Evolutionary conservation across 2,113 vertebrate genomes (phyloP).

Genomic region (Chauna torquata): DNA sequence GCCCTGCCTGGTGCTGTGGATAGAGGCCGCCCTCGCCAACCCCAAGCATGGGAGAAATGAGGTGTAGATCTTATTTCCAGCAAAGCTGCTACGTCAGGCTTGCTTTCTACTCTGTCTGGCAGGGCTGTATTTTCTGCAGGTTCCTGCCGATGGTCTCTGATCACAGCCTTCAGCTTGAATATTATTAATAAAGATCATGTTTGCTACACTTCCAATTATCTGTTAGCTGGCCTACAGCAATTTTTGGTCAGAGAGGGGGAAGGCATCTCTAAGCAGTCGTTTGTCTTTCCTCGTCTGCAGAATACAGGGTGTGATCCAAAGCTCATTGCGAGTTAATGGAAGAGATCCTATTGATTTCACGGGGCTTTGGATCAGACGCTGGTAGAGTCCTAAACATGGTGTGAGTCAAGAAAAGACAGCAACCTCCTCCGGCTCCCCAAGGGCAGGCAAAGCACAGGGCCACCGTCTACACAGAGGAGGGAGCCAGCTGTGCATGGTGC

Average conservation of each 20-base stretch:
- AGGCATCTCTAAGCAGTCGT: neutral
- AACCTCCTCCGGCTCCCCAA: neutral
- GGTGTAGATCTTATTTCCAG: neutral
- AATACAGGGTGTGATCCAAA: neutral
- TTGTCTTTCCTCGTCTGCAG: neutral
- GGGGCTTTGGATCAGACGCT: neutral
- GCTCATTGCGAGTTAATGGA: neutral
- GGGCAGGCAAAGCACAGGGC: neutral
- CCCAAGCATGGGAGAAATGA: neutral
- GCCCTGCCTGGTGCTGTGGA: neutral
- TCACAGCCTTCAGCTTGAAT: neutral
- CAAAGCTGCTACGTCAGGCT: neutral
- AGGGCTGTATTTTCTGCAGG: neutral
- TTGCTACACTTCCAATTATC: neutral
- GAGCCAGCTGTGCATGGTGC: neutral
- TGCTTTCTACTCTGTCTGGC: neutral
- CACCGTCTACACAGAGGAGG: neutral
- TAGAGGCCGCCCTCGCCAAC: rapidly evolving
- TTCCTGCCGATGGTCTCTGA: neutral
- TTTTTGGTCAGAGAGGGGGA: neutral
- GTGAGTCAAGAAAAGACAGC: neutral
- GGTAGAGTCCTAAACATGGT: neutral
- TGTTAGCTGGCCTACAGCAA: neutral
- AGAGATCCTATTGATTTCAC: neutral
- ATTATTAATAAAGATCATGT: neutral